These are phyloP conservation scores for Berghia stephanieae DNA, from an alignment of 1,140 invertebrate species.

Conservation along the genomic window DNA sequence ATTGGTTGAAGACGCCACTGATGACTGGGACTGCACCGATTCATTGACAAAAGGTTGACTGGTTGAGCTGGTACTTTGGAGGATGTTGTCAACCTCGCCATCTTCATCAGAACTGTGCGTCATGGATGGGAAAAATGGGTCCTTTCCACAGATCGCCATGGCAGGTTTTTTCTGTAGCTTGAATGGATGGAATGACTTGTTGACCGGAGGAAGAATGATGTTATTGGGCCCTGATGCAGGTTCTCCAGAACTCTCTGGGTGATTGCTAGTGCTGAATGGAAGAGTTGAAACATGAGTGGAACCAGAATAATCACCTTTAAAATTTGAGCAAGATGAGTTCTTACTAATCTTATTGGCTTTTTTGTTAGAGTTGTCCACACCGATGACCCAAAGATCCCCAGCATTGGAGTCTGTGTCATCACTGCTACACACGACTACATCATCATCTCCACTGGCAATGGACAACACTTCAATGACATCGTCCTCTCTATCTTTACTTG, in stretches of 20 bases:
- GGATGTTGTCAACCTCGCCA: no score
- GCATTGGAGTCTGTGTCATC: constrained; percentile 16
- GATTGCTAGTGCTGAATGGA: neutral
- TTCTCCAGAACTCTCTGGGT: neutral
- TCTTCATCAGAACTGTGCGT: constrained; percentile 11
- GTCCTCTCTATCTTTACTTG: neutral
- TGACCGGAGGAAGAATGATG: neutral
- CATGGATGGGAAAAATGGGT: constrained; percentile 5
- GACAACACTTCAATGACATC: constrained; percentile 17
- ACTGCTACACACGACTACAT: constrained; percentile 24
- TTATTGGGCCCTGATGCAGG: neutral
- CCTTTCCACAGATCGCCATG: neutral
- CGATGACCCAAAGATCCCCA: neutral
- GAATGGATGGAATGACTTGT: constrained; percentile 2
- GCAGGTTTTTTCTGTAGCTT: constrained; percentile 5
- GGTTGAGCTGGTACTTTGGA: neutral
- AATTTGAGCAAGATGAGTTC: no score
- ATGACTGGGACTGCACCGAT: neutral
- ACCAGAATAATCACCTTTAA: neutral
- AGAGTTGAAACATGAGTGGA: neutral
- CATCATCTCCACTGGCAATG: constrained; percentile 28
- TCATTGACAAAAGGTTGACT: neutral
- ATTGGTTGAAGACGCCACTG: neutral
- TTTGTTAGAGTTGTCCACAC: no score
- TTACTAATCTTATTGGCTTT: no score